Base-by-base conservation (phyloP, 2,113 vertebrate genomes). In the Ciconia maguari region DNA sequence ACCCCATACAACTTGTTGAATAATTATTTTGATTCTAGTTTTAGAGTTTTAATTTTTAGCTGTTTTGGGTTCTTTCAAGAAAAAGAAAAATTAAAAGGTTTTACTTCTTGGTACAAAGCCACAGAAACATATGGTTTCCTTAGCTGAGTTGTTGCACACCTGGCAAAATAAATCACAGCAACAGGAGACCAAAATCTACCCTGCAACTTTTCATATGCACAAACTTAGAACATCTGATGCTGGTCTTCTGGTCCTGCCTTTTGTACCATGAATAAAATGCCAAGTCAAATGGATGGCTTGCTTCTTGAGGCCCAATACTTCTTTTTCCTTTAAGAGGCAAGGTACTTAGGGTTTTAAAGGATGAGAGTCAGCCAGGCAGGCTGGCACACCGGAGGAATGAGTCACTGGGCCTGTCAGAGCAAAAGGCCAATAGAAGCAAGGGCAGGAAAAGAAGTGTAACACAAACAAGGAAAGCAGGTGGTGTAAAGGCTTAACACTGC, bases 81-180 rank as follows among this genome's bases (percentile, higher is more conserved):
- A 89, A 87, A 83, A 30, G 10, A 16, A 44, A 68, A 94, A 91
- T 34, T 12, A 89, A 92, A 72, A 89, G 16, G 6, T 72, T 96
- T 91, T 90, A 62, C 68, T 92, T 94, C 83, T 94, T 93, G 93
- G 92, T 87, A 96, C 19, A 87, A 24, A 89, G 91, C 95, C 96
- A 96, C 86, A 95, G 92, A 85, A 95, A 94, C 78, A 96, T 95
- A 97, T 95, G 91, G 96, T 92, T 96, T 96, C 68, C 61, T 94
- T 97, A 94, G 87, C 55, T 78, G 86, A 60, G 62, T 95, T 92
- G 70, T 46, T 95, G 90, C 32, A 91, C 90, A 98, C 93, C 89
- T 97, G 96, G 96, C 54, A 87, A 97, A 97, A 98, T 98, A 97
- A 97, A 95, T 86, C 70, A 96, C 87, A 38, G 92, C 93, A 75